A percentile compares a stretch with the other conserved stretches of the same genome.
These are phyloP conservation scores for Zaprionus obscuricornis DNA, from an alignment of 2,888 invertebrate genomes.

Conservation along the genomic window DNA sequence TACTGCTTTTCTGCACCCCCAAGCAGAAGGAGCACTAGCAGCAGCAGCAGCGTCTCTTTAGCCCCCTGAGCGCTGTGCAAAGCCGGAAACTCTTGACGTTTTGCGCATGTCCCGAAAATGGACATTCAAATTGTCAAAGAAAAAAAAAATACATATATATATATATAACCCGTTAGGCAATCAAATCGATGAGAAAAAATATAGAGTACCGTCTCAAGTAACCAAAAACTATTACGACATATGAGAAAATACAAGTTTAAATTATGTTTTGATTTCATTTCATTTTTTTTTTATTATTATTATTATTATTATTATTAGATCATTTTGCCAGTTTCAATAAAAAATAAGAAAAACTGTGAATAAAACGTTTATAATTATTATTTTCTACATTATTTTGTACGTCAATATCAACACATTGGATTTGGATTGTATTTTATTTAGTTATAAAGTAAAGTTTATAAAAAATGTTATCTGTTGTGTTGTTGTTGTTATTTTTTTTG, in stretches of 20 bases:
- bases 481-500: no score
- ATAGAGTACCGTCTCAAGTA: no score
- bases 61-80: slow-evolving; percentile 8
- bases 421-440: slow-evolving; percentile 69
- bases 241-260: no score
- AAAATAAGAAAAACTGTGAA: not conserved
- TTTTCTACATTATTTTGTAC: slow-evolving; percentile 47
- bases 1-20: slow-evolving; percentile 42
- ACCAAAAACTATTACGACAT: no score
- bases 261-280: no score
- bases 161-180: no score
- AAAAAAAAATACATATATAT: no score
- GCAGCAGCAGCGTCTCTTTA: slow-evolving; percentile 6
- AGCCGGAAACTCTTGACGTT: slow-evolving; percentile 57
- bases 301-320: no score
- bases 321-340: no score
- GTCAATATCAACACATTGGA: slow-evolving; percentile 62
- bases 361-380: not conserved
- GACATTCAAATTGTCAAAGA: slow-evolving; percentile 35
- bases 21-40: slow-evolving; percentile 6
- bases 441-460: slow-evolving; percentile 64
- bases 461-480: slow-evolving; percentile 38
- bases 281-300: no score
- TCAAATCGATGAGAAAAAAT: no score
- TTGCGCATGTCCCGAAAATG: slow-evolving; percentile 69